phyloP scores from a whole-genome alignment of 92 coral and sea anemone genomes.

The Zoanthus solanderi region DNA sequence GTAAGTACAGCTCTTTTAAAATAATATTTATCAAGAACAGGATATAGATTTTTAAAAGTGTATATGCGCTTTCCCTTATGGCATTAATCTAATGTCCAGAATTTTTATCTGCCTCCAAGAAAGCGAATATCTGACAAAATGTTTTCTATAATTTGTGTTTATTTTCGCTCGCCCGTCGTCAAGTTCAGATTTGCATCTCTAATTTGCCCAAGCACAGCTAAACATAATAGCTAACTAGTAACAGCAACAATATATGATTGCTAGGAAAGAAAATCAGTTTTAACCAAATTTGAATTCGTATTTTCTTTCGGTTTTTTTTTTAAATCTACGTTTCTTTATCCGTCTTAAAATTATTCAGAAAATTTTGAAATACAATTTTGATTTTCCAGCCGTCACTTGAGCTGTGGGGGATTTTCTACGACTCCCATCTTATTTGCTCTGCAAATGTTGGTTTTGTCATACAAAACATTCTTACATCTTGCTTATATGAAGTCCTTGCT shows the following conservation, averaged over 20 bases:
- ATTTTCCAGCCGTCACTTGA: no score
- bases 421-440: no score
- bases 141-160: not conserved
- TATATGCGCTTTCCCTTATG: not conserved
- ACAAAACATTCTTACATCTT: no score
- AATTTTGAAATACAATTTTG: not conserved
- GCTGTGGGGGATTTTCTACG: no score
- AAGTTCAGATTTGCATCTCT: not conserved
- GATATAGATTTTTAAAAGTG: not conserved
- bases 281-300: not conserved
- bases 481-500: no score
- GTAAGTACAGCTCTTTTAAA: not conserved
- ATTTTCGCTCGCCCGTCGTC: not conserved
- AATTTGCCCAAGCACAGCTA: not conserved
- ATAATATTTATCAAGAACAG: not conserved
- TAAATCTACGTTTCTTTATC: not conserved
- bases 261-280: not conserved
- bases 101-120: not conserved
- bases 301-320: not conserved
- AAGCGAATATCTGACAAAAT: slow-evolving; percentile 5
- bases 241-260: not conserved
- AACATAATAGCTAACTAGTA: not conserved
- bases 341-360: not conserved
- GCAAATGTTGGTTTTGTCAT: no score
- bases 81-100: not conserved